Percentiles rank a stretch among this genome's conserved stretches.
Conservation (phyloP, 2,113 vertebrate species). For the Hirundichthys speculiger region DNA sequence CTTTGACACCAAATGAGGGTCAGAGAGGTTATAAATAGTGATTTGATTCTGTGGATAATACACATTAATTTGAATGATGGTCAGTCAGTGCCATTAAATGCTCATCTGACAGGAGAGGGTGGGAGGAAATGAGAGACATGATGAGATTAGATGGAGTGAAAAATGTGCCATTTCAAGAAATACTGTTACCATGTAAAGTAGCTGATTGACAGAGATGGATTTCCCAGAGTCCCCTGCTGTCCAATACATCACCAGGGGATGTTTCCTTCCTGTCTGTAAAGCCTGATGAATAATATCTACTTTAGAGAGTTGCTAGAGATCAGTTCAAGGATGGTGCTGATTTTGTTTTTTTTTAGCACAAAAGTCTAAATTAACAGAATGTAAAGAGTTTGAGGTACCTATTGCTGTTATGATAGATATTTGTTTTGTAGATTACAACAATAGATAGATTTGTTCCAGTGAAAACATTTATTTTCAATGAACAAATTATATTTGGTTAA, state of each 20-base stretch:
- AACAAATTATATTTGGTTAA: too few relatives aligned
- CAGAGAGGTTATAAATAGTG: constrained; percentile 41
- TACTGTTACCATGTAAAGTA: constrained; percentile 61
- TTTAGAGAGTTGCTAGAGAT: constrained; percentile 7
- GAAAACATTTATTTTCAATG: too few relatives aligned
- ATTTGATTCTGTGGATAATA: constrained; percentile 52
- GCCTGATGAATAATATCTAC: constrained; percentile 4
- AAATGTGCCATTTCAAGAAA: constrained; percentile 61
- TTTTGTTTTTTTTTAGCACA: too few relatives aligned
- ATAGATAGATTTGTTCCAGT: too few relatives aligned
- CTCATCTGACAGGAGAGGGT: constrained; percentile 56
- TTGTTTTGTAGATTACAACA: too few relatives aligned
- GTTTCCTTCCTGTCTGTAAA: constrained; percentile 48
- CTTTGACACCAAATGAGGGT: constrained; percentile 13
- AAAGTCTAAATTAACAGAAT: too few relatives aligned
- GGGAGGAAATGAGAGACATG: constrained; percentile 55
- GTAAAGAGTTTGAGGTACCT: neutral
- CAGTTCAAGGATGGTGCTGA: constrained; percentile 14
- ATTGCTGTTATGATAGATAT: too few relatives aligned
- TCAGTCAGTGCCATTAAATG: constrained; percentile 57
- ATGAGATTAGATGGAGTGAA: constrained; percentile 66
- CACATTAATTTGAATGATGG: constrained; percentile 60
- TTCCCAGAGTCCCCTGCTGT: constrained; percentile 35
- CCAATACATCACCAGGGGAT: constrained; percentile 50
- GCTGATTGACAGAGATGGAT: constrained; percentile 68